These are phyloP conservation scores for Ramphastos sulfuratus DNA, from an alignment of 2,113 vertebrate genomes.

Conservation along the genomic window DNA sequence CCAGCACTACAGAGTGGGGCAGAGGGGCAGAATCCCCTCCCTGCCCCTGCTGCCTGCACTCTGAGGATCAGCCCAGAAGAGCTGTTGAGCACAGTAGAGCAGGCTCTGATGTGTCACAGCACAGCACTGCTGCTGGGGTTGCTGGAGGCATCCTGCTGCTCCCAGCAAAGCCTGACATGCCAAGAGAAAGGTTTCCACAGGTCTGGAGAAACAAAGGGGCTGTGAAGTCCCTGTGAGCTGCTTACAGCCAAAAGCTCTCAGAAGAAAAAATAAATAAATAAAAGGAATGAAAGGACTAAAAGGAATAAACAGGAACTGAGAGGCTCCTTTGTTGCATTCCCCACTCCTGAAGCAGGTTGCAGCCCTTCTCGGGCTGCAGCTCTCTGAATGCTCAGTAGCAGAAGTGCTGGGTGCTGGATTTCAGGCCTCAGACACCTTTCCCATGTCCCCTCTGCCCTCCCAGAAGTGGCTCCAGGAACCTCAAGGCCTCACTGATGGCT, in stretches of 20 bases:
- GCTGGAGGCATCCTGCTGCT: background rate
- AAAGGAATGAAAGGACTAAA: too few species aligned
- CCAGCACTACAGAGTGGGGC: too few species aligned
- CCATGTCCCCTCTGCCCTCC: background rate
- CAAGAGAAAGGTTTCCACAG: background rate
- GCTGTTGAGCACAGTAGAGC: background rate
- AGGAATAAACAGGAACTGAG: background rate
- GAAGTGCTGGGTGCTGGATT: background rate
- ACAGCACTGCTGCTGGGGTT: background rate
- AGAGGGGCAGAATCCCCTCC: too few species aligned
- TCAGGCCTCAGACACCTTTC: background rate
- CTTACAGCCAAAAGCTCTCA: background rate
- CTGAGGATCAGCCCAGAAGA: background rate
- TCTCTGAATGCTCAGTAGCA: background rate
- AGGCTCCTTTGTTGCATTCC: background rate
- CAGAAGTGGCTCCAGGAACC: background rate
- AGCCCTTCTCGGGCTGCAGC: background rate
- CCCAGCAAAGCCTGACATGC: background rate
- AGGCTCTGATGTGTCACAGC: rapidly evolving
- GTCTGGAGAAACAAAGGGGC: background rate
- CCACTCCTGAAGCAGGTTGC: background rate
- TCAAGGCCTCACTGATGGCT: rapidly evolving
- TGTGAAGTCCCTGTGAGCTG: background rate
- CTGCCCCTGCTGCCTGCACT: too few species aligned
- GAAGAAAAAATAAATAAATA: background rate